These are phyloP conservation scores for Chloroceryle aenea DNA, from an alignment of 2,113 vertebrate species.

Conservation along the genomic window DNA sequence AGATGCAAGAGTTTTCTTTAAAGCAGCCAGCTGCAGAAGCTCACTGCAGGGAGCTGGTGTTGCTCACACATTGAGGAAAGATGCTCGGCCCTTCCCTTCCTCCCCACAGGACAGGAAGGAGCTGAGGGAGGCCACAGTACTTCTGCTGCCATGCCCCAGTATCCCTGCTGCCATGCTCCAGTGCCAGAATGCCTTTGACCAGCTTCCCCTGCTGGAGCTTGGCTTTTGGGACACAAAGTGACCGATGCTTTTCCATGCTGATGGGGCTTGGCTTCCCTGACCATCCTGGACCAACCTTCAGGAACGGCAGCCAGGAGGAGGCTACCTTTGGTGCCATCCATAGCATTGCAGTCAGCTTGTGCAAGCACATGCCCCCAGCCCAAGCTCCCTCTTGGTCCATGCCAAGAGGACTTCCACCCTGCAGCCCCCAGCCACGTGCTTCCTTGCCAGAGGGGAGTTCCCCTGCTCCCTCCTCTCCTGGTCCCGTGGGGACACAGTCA, in stretches of 20 bases:
- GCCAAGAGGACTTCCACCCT: fast-evolving
- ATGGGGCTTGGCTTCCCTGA: neutral
- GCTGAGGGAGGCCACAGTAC: fast-evolving
- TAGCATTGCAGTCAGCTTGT: neutral
- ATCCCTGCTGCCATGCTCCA: neutral
- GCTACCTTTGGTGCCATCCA: neutral
- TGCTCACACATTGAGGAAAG: neutral
- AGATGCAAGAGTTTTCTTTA: neutral
- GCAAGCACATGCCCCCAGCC: fast-evolving
- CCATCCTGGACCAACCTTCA: neutral
- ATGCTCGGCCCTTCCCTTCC: neutral
- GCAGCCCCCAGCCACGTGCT: fast-evolving
- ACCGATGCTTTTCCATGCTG: neutral
- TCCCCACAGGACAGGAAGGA: neutral
- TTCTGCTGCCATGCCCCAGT: neutral
- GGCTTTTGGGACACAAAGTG: neutral
- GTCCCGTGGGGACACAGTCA: neutral
- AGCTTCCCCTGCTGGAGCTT: neutral
- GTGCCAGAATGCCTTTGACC: neutral
- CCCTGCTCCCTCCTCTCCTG: neutral
- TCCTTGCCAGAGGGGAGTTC: neutral
- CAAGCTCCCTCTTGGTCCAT: neutral
- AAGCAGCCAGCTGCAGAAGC: neutral
- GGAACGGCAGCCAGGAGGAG: neutral
- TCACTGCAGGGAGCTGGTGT: neutral